Base-by-base conservation (phyloP, 2,888 invertebrate species). In the Dasysyrphus albostriatus region DNA sequence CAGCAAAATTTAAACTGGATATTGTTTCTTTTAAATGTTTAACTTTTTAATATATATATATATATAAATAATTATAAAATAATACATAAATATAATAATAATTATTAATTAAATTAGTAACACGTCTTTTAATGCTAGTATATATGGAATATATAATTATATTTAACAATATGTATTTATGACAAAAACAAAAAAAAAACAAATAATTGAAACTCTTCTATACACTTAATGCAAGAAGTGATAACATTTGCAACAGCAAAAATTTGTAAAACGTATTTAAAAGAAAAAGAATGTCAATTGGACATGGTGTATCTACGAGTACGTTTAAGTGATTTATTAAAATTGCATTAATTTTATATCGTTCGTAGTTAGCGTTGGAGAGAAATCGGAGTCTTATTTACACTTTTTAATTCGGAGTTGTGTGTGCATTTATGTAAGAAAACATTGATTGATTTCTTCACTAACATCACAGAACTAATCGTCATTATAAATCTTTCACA, bases 1-100 rank as follows among this genome's bases (percentile, higher is more conserved):
- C 44, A 61, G 47, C 42, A 81, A 67, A 75, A 69, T 69, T 83
- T 61, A 83, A 78, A 79, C 75, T 87, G 87, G 79, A 87, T 87
- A 87, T 83, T 83, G 87, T 87, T 87, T 87, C 87, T 83, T 87
- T 87, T 87, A 87, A 87, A 87, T 87, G 87, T 87, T 87, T 83
- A 87, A 83, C 82, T 87, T 87, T 87, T 83, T 83, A 87, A 87
- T 79, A 87, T 83, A 87, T 63, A 87, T 83, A 87, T 63, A 87
- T 72, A 72, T 89, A 88, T 82, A 83, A 87, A 88, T 82, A 89
- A 78, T 61, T 84, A 88, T 77, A 88, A 88, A 78, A 88, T 88
- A 84, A 89, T 83, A 83, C 88, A 89, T 70, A 88, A 89, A 81
- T 79, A 88, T 80, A 83, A 87, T 77, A 85, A 84, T 83, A 83